Evolutionary conservation across 53 echinoderm and acorn worm genomes (phyloP), one percentile per base, ranked within the genome.

Genomic region (Glandiceps talaboti): DNA sequence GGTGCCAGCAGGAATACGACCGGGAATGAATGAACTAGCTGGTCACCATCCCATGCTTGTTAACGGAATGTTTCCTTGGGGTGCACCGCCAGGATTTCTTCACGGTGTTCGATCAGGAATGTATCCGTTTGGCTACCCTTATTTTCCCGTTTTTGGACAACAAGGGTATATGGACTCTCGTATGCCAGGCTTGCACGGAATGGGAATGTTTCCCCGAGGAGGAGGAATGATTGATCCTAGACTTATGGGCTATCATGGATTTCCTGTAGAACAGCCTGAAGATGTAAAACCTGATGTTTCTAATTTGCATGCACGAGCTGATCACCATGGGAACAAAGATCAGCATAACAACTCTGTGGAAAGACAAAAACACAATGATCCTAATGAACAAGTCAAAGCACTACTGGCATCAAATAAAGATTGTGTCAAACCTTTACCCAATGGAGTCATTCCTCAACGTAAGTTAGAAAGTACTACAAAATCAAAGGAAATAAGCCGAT

Each of bases 11-110:
- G 91, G 83, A 25, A 29, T 88, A 33, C 80, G 91, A 33, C 91
- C 91, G 0, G 64, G 64, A 45, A 45, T 45, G 64, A 45, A 45
- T 45, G 91, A 91, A n/a, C 79, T 88, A 31, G 88, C 88, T 27
- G 73, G 84, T 32, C 74, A 82, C 27, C 86, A 86, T 72, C 88
- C 88, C 0, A 89, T 91, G 88, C 80, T 91, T 82, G 80, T 86
- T 30, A 84, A 86, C 32, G 84, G 86, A 73, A 84, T 88, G 80
- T 88, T 88, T 33, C 91, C 86, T 27, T 88, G 88, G 30, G 87
- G 83, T 32, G 83, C 83, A 83, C 83, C 64, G 20, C 64, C 64
- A 45, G 64, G 6, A 45, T 45, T 45, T 12, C 20, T 45, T 6
- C 64, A 45, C 64, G 64, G 64, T 12, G 20, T 45, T 6, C 6